These are phyloP conservation scores for Tympanoctomys barrerae DNA, from an alignment of 2,797 vertebrate species.

Conservation along the genomic window DNA sequence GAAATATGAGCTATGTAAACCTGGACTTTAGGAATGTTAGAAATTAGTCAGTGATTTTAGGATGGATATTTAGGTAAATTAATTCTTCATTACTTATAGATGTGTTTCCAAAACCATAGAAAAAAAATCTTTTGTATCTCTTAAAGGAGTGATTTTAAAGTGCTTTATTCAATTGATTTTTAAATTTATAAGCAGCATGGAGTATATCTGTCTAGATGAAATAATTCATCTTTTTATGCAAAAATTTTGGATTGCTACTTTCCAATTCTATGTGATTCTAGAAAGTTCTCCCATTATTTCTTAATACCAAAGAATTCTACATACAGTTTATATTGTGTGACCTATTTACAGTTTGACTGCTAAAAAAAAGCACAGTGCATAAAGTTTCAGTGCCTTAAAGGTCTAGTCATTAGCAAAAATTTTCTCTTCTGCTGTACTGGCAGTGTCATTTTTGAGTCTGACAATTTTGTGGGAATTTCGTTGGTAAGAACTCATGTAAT, in stretches of 20 bases:
- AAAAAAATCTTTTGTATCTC: constrained; percentile 24
- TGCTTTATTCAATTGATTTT: constrained; percentile 18
- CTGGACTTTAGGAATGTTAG: neutral
- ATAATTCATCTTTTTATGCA: neutral
- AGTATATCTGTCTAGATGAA: neutral
- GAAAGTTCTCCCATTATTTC: constrained; percentile 30
- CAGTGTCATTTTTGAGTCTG: neutral
- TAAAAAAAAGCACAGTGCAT: neutral
- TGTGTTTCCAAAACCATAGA: neutral
- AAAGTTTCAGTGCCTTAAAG: neutral
- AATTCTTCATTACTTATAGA: neutral
- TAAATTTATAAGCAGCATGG: constrained; percentile 4
- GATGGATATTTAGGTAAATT: constrained; percentile 4
- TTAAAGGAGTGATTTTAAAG: neutral
- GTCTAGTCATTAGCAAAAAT: neutral
- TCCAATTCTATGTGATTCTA: constrained; percentile 1
- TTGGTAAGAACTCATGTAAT: constrained; percentile 13
- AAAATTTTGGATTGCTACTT: neutral
- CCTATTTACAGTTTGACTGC: neutral
- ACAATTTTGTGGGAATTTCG: neutral
- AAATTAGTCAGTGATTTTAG: neutral
- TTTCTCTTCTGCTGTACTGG: neutral
- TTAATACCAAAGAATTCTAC: constrained; percentile 22
- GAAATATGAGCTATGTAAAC: neutral
- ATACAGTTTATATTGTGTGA: neutral